Conservation (phyloP, 2,113 vertebrate species). For the Eulemur macaco region DNA sequence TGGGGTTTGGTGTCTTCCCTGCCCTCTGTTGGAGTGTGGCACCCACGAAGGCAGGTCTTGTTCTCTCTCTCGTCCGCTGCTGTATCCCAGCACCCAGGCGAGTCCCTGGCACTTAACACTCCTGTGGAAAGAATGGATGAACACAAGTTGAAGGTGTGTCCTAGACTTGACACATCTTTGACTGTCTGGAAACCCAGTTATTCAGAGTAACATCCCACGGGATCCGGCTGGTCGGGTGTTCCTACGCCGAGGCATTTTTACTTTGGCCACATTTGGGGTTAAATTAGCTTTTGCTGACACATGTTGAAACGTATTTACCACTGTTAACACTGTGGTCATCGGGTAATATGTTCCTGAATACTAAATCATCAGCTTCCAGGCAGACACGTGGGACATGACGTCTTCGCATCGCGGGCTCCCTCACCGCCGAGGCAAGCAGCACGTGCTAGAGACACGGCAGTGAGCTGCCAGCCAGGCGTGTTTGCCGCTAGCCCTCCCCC, state of each 20-base stretch:
- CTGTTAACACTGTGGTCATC: fast-evolving
- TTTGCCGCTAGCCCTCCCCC: neutral
- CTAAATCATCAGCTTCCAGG: neutral
- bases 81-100: neutral
- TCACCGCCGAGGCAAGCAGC: no score
- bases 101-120: fast-evolving
- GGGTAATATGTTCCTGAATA: neutral
- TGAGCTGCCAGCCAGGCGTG: neutral
- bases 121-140: neutral
- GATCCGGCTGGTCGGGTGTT: neutral
- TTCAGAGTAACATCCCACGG: fast-evolving
- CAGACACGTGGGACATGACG: fast-evolving
- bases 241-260: fast-evolving
- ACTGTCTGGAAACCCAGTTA: neutral
- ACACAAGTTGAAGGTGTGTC: neutral
- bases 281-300: neutral
- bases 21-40: fast-evolving
- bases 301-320: neutral
- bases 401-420: fast-evolving
- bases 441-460: fast-evolving
- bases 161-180: no score
- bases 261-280: neutral
- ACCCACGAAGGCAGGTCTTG: neutral
- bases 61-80: no score
- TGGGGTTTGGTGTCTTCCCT: neutral